Evolutionary conservation across 2,797 vertebrate genomes (phyloP).

Genomic region (Smutsia gigantea): DNA sequence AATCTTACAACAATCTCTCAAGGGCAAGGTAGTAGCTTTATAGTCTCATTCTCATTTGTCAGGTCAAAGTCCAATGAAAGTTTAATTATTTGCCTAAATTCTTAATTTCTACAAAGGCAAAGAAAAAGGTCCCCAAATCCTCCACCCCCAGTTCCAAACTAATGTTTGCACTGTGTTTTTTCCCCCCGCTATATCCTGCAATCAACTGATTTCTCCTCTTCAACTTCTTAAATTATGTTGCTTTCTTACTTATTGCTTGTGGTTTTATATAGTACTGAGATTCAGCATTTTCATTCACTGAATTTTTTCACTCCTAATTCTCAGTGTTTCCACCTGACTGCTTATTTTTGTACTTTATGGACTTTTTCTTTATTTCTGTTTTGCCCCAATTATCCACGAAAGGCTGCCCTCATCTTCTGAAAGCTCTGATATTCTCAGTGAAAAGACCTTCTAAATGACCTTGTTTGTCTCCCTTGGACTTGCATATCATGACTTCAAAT

Average conservation of each 20-base stretch:
- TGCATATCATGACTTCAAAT: conserved; percentile 60
- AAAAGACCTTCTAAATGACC: conserved; percentile 61
- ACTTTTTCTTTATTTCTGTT: conserved; percentile 37
- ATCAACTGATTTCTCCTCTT: neutral
- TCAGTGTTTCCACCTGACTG: neutral
- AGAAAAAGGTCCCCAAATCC: neutral
- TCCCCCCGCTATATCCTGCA: neutral
- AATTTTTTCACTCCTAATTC: conserved; percentile 25
- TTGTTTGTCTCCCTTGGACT: conserved; percentile 52
- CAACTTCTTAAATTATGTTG: neutral
- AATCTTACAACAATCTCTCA: neutral
- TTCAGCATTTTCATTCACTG: neutral
- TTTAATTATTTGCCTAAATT: neutral
- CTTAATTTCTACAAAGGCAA: neutral
- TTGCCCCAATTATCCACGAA: conserved; percentile 17
- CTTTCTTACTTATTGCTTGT: neutral
- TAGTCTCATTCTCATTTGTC: neutral
- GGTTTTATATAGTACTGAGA: neutral
- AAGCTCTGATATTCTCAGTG: conserved; percentile 55
- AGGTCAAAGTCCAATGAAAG: neutral
- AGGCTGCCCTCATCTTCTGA: conserved; percentile 22
- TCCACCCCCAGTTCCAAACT: neutral
- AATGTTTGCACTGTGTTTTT: neutral
- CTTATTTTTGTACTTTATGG: neutral
- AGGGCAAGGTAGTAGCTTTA: neutral